Percentiles rank a stretch among this genome's conserved stretches.
phyloP scores from a whole-genome alignment of 1,140 invertebrate species.

The Medauroidea extradentata region DNA sequence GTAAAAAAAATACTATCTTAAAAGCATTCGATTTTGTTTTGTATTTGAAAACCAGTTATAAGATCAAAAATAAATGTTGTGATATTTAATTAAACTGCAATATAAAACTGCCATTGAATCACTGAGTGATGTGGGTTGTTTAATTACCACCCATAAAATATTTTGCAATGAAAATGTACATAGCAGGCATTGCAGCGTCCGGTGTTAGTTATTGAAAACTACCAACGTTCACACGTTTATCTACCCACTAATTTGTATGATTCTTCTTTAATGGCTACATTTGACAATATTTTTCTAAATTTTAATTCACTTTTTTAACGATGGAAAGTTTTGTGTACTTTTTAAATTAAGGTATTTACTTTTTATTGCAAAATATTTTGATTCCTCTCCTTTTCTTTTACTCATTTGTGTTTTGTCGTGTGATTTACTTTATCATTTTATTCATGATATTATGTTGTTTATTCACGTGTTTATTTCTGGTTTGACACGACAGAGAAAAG shows the following conservation, averaged over 20 bases:
- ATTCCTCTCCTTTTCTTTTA: slow-evolving; percentile 7
- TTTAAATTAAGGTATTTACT: neutral
- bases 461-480: slow-evolving; percentile 20
- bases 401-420: slow-evolving; percentile 2
- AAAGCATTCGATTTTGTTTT: too few relatives aligned
- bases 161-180: too few relatives aligned
- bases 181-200: too few relatives aligned
- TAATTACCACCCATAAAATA: too few relatives aligned
- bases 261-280: too few relatives aligned
- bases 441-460: slow-evolving; percentile 21
- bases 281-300: too few relatives aligned
- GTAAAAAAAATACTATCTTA: too few relatives aligned
- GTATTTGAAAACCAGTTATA: too few relatives aligned
- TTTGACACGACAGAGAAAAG: slow-evolving; percentile 32
- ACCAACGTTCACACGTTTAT: slow-evolving; percentile 7
- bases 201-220: too few relatives aligned
- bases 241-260: slow-evolving; percentile 12
- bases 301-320: neutral
- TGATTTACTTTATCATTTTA: slow-evolving; percentile 21
- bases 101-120: too few relatives aligned
- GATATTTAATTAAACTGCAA: neutral
- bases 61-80: too few relatives aligned
- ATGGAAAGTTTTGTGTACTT: neutral
- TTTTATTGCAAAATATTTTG: neutral
- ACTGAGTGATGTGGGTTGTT: too few relatives aligned